Evolutionary conservation across 1,140 invertebrate genomes (phyloP), one percentile per base, ranked within the genome.

Genomic region (Trichonephila clavata): DNA sequence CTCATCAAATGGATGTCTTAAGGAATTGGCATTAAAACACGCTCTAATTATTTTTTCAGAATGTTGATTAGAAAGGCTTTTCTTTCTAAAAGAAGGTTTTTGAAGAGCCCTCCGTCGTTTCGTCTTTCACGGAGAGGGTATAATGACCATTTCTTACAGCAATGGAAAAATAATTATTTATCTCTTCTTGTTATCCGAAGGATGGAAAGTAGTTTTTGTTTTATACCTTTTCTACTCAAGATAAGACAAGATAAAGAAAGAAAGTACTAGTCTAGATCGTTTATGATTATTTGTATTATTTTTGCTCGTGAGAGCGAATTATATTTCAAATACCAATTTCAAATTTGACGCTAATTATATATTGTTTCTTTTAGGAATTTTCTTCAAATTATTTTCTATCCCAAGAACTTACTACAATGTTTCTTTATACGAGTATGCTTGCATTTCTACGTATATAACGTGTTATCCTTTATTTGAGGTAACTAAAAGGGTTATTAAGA

Each of bases 41-140:
- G 71, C 71, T 32, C 27, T 77, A 77, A 77, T 77, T 77, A 77
- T 77, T 77, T 77, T 77, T 77, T 77, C 65, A 18, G 71, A 32
- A 77, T 77, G 71, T 18, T 77, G 71, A 16, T 32, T 24, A 18
- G 27, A 16, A 20, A 77, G 27, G 14, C 27, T 20, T 77, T 77
- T 77, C 6, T 77, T 77, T 32, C 27, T 39, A 77, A 68, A 24
- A 77, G 18, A 77, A 77, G 27, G 32, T 18, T 18, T n/a, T 20
- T 24, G 32, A 16, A 39, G 27, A 39, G 18, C n/a, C 65, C 14
- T 18, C 27, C 16, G 24, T 39, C 27, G 24, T 32, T 77, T 16
- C 18, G 3, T 77, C 71, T 77, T 32, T 77, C 27, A 77, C 71
- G 7, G 32, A 32, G 5, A 4, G 32, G 27, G 32, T 77, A 20